phyloP scores from a whole-genome alignment of 1,140 invertebrate species.

The Leucophenga varia region DNA sequence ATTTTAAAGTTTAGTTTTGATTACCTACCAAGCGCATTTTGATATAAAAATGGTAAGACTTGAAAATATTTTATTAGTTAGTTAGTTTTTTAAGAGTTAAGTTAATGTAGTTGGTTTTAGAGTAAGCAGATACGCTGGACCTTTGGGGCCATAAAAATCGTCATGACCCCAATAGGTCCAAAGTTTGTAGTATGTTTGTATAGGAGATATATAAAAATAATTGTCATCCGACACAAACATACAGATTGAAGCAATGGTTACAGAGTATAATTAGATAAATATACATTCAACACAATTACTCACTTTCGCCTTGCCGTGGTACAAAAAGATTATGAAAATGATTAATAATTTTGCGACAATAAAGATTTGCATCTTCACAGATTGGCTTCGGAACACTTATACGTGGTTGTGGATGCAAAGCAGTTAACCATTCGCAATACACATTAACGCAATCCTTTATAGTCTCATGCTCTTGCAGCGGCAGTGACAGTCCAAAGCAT shows the following conservation, averaged over 20 bases:
- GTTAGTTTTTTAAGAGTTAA: no score
- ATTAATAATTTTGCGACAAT: constrained; percentile 86
- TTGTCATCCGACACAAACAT: no score
- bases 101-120: no score
- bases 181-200: no score
- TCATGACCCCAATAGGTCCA: no score
- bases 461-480: constrained; percentile 87
- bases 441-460: constrained; percentile 95
- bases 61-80: no score
- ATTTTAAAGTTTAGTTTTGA: no score
- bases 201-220: no score
- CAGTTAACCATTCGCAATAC: constrained; percentile 95
- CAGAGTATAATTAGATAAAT: constrained; percentile 5
- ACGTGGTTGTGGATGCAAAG: constrained; percentile 78
- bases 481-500: constrained; percentile 88
- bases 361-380: constrained; percentile 85
- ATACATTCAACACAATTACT: constrained; percentile 35
- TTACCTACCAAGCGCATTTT: constrained; percentile 78
- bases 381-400: constrained; percentile 84
- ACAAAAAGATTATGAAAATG: constrained; percentile 96
- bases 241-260: no score
- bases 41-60: constrained; percentile 87
- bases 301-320: constrained; percentile 89
- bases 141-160: no score
- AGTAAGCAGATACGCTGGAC: no score